These are phyloP conservation scores for Chrysolina americana DNA, from an alignment of 2,888 invertebrate genomes.

Conservation along the genomic window DNA sequence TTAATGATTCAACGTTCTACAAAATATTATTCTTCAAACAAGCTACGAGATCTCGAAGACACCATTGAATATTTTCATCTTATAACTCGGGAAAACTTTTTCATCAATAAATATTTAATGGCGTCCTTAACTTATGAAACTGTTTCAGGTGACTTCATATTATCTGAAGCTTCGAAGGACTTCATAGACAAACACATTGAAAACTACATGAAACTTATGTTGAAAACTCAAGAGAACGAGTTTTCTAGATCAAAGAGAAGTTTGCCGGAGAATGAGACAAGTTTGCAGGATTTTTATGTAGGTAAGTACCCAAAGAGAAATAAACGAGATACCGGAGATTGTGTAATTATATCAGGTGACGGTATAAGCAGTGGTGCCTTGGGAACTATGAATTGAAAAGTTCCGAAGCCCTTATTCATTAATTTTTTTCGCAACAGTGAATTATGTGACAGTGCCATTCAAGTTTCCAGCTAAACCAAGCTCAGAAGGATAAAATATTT, in stretches of 20 bases:
- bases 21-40: background rate
- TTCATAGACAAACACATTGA: conserved; percentile 63
- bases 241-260: conserved; percentile 59
- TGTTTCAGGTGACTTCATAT: conserved; percentile 46
- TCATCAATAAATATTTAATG: conserved; percentile 4
- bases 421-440: conserved; percentile 17
- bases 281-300: conserved; percentile 47
- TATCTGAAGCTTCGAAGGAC: conserved; percentile 56
- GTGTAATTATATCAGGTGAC: conserved; percentile 20
- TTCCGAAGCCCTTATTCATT: background rate
- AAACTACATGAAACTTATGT: conserved; percentile 59
- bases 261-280: conserved; percentile 48
- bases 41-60: background rate
- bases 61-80: background rate
- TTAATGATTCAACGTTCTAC: too few species aligned
- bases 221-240: conserved; percentile 49
- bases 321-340: background rate
- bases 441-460: background rate
- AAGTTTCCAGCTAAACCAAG: background rate
- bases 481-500: too few species aligned
- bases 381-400: background rate
- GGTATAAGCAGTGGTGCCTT: background rate
- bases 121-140: background rate
- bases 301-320: conserved; percentile 42
- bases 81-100: background rate